These are phyloP conservation scores for Hesperia comma DNA, from an alignment of 2,888 invertebrate genomes.

Conservation along the genomic window DNA sequence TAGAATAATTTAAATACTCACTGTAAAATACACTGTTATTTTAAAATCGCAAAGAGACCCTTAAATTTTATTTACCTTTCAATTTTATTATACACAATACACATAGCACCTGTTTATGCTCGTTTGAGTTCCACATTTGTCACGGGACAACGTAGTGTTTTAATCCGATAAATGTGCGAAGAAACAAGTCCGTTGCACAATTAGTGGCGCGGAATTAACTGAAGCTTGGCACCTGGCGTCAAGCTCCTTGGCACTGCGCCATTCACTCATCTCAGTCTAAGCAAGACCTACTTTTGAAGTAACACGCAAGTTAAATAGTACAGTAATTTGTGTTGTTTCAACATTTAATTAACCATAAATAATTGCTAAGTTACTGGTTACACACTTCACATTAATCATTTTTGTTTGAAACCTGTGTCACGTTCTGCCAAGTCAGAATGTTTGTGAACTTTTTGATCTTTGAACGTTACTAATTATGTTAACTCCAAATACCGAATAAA, in stretches of 20 bases:
- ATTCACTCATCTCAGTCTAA: conserved; percentile 64
- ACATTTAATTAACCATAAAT: conserved; percentile 10
- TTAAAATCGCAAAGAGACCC: too few relatives aligned
- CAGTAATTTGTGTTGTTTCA: conserved; percentile 6
- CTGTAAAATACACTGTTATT: too few relatives aligned
- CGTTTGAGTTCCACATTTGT: neutral
- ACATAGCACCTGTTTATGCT: neutral
- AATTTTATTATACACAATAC: too few relatives aligned
- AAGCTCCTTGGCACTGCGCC: conserved; percentile 66
- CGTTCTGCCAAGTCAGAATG: neutral
- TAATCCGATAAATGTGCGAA: conserved; percentile 38
- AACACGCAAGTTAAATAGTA: conserved; percentile 47
- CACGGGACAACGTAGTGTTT: conserved; percentile 10
- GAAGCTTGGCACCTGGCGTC: conserved; percentile 66
- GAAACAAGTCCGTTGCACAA: conserved; percentile 48
- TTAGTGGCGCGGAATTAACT: conserved; percentile 53
- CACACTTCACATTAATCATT: conserved; percentile 16
- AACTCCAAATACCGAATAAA: too few relatives aligned
- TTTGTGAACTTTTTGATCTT: too few relatives aligned
- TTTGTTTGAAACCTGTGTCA: conserved; percentile 7
- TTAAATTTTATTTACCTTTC: too few relatives aligned
- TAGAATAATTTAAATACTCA: too few relatives aligned
- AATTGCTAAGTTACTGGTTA: conserved; percentile 13
- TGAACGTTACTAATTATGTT: too few relatives aligned
- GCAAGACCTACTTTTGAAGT: conserved; percentile 58